Evolutionary conservation across 2,113 vertebrate species (phyloP), one percentile per base, ranked within the genome.

Genomic region (Hucho hucho): DNA sequence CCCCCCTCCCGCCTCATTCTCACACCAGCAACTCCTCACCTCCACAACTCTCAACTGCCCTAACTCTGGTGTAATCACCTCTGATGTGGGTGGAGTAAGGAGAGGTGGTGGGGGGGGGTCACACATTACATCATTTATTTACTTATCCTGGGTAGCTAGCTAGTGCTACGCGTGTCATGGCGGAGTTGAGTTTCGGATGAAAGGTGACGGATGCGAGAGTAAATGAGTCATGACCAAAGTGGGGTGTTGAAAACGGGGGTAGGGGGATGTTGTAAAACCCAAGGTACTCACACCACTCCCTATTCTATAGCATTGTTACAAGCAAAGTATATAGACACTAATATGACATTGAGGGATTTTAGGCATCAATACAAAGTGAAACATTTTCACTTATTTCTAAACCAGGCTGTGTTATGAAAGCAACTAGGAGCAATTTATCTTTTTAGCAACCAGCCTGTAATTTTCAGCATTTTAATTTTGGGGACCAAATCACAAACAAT

Each of bases 191-290:
- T 70, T 22, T 70, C 25, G 77, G 90, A 88, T 89, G 76, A 90
- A 85, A 89, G 90, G 88, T 90, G 80, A 92, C 87, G 86, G 87
- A 91, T 87, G 87, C 84, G 64, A 80, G 84, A 89, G 86, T 91
- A 88, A 91, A 90, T 90, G 88, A 91, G 85, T 91, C 88, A 88
- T 89, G 87, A 90, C 87, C 86, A 86, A 89, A 87, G 80, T 78
- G 88, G 86, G 89, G 56, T 75, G 65, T 75, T 78, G 72, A 75
- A 83, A 79, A 82, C 46, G 77, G 74, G 64, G 37, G 9, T 43
- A 1, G 37, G 83, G 81, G 87, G 79, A 79, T 90, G 77, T 76
- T 83, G 84, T 70, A 63, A 88, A 77, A 77, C 77, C 73, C 78
- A 86, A 73, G 69, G 67, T 79, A 18, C 73, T 79, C 68, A 79